Evolutionary conservation across 2,797 vertebrate genomes (phyloP), one percentile per base, ranked within the genome.

Genomic region (Chloroceryle inda): DNA sequence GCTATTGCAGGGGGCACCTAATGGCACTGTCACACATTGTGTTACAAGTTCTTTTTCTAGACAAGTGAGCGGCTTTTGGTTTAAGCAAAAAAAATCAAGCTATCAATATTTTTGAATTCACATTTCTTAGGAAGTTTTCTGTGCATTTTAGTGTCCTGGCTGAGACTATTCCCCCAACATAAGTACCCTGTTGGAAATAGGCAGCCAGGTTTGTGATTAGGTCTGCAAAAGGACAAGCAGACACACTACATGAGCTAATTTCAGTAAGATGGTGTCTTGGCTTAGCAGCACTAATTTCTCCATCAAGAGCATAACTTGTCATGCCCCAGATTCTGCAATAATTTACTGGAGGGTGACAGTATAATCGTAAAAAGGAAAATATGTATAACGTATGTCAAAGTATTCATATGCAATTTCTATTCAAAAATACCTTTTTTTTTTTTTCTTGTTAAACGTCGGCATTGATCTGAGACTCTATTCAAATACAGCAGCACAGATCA

Each of bases 331-430:
- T 63, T 93, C 68, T 79, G 42, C 45, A 44, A 18, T 73, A 8
- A 73, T 38, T 91, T 92, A 76, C 7, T 6, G 31, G 12, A 79
- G 38, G 12, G 21, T 67, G 63, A 79, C 58, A 76, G 47, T 20
- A 23, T 35, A 33, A 91, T 50, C 50, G 52, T 61, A 74, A 85
- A 94, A 82, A 76, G 2, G 19, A 63, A 87, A 92, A 79, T 40
- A 10, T 76, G 44, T 45, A 26, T 77, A 84, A 81, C 13, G 24
- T 80, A 86, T 40, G 38, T 82, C 76, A 69, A 96, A 81, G 50
- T 53, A 93, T 82, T 95, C 24, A 62, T 78, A 47, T 13, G 27
- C 45, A 88, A 87, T 96, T 93, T 92, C 35, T 89, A 73, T 87
- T 84, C 55, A 90, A 79, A 84, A 67, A 52, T 20, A 8, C 1